A percentile compares a stretch with the other conserved stretches of the same genome.
These are phyloP conservation scores for Holocentrus rufus DNA, from an alignment of 2,797 vertebrate species.

Conservation along the genomic window DNA sequence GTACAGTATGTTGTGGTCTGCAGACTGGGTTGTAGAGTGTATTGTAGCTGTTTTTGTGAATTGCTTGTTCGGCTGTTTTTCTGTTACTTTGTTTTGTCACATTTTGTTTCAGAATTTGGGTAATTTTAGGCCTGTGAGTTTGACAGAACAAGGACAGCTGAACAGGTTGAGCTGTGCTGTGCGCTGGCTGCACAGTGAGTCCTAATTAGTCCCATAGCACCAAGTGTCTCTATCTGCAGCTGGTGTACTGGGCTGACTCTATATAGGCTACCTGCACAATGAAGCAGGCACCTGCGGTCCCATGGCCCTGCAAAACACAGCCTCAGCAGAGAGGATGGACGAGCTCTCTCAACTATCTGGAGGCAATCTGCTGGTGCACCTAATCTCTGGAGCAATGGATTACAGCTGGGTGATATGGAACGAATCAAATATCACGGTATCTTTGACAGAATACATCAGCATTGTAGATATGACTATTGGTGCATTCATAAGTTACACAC, in stretches of 20 bases:
- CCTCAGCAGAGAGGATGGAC: background rate
- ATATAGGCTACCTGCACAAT: slow-evolving; percentile 49
- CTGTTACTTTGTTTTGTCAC: slow-evolving; percentile 1
- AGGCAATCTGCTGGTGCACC: background rate
- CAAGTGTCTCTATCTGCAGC: slow-evolving; percentile 41
- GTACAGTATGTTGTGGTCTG: no score
- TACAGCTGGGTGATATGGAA: no score
- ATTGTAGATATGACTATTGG: no score
- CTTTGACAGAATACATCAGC: no score
- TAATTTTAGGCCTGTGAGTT: slow-evolving; percentile 12
- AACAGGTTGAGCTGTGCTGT: slow-evolving; percentile 22
- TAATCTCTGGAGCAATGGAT: background rate
- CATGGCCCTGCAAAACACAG: slow-evolving; percentile 3
- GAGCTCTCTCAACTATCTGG: background rate
- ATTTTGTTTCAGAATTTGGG: slow-evolving; percentile 5
- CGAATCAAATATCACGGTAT: no score
- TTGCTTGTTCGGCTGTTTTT: background rate
- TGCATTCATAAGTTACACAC: no score
- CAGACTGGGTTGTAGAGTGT: no score
- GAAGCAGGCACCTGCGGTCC: slow-evolving; percentile 52
- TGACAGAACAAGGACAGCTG: slow-evolving; percentile 48
- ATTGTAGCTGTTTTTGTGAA: background rate
- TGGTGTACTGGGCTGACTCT: slow-evolving; percentile 32
- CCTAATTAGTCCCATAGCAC: slow-evolving; percentile 53
- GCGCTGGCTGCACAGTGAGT: slow-evolving; percentile 24